Evolutionary conservation across 2,797 vertebrate species (phyloP).

Genomic region (Sebastolobus altivelis): DNA sequence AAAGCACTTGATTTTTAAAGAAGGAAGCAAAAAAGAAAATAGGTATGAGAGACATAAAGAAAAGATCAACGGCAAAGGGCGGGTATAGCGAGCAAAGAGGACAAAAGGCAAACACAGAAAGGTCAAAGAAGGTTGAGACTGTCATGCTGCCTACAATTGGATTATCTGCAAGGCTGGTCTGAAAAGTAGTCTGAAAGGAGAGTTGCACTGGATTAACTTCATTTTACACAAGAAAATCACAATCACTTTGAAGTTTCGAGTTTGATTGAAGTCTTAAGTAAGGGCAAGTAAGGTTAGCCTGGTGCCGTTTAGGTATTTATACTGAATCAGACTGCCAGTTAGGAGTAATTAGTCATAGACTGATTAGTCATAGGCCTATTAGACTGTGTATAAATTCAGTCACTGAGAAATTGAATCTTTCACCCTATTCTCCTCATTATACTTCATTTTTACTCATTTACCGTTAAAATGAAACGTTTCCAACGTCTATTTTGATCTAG

Average conservation of each 20-base stretch:
- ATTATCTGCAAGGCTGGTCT: constrained; percentile 44
- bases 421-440: constrained; percentile 53
- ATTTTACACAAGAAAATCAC: constrained; percentile 42
- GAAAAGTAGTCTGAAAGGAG: constrained; percentile 27
- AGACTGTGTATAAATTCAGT: constrained; percentile 47
- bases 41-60: background rate
- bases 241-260: constrained; percentile 53
- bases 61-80: background rate
- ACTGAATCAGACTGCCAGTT: constrained; percentile 42
- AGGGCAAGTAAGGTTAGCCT: constrained; percentile 22
- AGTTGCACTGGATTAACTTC: constrained; percentile 34
- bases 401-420: constrained; percentile 57
- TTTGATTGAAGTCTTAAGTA: constrained; percentile 41
- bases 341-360: constrained; percentile 60
- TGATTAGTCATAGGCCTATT: constrained; percentile 59
- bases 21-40: background rate
- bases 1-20: background rate
- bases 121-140: constrained; percentile 33
- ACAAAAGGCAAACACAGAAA: constrained; percentile 32
- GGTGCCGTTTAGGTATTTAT: constrained; percentile 21
- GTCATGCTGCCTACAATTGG: constrained; percentile 36
- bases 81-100: background rate
- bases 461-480: constrained; percentile 54
- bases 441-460: constrained; percentile 60
- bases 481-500: constrained; percentile 59